Evolutionary conservation across 2,888 invertebrate species (phyloP).

Genomic region (Scelioninae gen. 1): DNA sequence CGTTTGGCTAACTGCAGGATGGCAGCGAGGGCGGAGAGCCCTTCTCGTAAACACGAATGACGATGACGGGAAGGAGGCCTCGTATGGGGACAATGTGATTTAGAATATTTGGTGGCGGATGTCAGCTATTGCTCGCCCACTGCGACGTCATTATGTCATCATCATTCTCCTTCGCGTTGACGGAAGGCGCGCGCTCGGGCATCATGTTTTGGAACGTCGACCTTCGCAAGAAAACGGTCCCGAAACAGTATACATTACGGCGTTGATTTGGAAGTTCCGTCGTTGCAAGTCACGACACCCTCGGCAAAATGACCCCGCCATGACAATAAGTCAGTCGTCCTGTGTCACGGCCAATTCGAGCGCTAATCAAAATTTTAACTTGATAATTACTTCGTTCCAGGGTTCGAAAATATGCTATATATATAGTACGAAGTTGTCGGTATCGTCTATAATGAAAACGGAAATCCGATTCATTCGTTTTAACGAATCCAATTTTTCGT

Average conservation of each 20-base stretch:
- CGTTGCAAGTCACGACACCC: conserved; percentile 50
- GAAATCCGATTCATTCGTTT: conserved; percentile 63
- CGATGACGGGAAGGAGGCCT: conserved; percentile 73
- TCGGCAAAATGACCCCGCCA: conserved; percentile 19
- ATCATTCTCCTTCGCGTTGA: conserved; percentile 84
- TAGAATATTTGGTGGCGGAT: conserved; percentile 84
- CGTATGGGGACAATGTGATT: conserved; percentile 79
- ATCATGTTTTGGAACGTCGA: conserved; percentile 76
- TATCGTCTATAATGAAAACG: conserved; percentile 34
- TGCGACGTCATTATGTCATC: conserved; percentile 84
- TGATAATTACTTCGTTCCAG: conserved; percentile 14
- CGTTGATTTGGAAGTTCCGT: conserved; percentile 81
- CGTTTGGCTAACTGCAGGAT: conserved; percentile 67
- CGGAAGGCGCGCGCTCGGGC: conserved; percentile 83
- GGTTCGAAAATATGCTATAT: neutral
- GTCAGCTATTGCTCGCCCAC: conserved; percentile 84
- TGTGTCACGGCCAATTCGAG: conserved; percentile 29
- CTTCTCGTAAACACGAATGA: conserved; percentile 77
- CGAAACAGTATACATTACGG: conserved; percentile 82
- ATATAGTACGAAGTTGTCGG: neutral
- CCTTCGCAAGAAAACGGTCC: conserved; percentile 72
- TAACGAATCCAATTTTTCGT: too few relatives aligned
- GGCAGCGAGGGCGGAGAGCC: conserved; percentile 68
- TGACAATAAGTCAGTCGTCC: conserved; percentile 27
- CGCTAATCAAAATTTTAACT: conserved; percentile 19